Conservation (phyloP, 2,113 vertebrate genomes). For the Pachypanchax playfairii region DNA sequence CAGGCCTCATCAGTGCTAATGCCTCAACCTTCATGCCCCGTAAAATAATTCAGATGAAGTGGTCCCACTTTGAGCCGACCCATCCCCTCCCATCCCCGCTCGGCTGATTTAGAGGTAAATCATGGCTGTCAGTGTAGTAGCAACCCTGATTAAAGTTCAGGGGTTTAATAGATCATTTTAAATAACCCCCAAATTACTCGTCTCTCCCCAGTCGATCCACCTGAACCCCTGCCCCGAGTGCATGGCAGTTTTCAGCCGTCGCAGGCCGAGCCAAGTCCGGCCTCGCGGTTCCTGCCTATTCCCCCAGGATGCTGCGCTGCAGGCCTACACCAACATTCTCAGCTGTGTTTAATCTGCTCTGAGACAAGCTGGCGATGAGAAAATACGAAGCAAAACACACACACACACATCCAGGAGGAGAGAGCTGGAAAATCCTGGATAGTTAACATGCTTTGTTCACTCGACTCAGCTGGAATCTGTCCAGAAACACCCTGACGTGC, state of each 20-base stretch:
- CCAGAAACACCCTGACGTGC: conserved; percentile 81
- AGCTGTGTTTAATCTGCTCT: conserved; percentile 99
- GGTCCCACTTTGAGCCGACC: conserved; percentile 68
- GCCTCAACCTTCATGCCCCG: conserved; percentile 25
- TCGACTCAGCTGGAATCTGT: conserved; percentile 87
- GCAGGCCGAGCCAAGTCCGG: conserved; percentile 88
- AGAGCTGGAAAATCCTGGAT: conserved; percentile 87
- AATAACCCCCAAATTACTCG: conserved; percentile 90
- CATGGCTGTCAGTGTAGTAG: conserved; percentile 90
- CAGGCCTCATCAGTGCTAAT: conserved; percentile 49
- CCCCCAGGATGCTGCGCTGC: conserved; percentile 89
- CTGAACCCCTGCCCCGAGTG: conserved; percentile 92
- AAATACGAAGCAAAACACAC: conserved; percentile 78
- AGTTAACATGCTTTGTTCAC: conserved; percentile 90
- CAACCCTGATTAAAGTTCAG: conserved; percentile 97
- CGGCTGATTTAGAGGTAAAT: conserved; percentile 85
- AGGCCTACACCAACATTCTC: conserved; percentile 96
- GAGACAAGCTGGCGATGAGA: conserved; percentile 99
- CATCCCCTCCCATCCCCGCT: conserved; percentile 77
- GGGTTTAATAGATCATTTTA: conserved; percentile 98
- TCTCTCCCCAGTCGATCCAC: conserved; percentile 90
- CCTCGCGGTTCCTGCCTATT: conserved; percentile 98
- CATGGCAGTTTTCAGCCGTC: conserved; percentile 91
- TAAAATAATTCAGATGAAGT: conserved; percentile 78
- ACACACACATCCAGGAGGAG: conserved; percentile 61